Evolutionary conservation across 2,888 invertebrate genomes (phyloP), one percentile per base, ranked within the genome.

Genomic region (Bruchidius siliquastri): DNA sequence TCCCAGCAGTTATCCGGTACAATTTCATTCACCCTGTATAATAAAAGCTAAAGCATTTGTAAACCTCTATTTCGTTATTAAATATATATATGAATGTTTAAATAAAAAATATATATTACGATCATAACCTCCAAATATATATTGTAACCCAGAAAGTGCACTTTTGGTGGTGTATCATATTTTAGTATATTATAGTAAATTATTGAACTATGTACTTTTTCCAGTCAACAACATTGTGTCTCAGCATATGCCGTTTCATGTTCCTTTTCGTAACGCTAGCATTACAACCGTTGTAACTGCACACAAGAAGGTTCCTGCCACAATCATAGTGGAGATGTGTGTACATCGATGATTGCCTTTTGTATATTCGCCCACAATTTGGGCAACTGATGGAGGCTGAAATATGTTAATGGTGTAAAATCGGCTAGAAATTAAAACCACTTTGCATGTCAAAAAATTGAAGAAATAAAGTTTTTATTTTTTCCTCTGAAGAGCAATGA

Each of bases 221-320:
- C 77, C 77, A 77, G n/a, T 77, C 74, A 8, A 68, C 21, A 10
- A 79, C 32, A 4, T 75, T 74, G 26, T 79, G 79, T 32, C 67
- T 74, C 22, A 73, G n/a, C 70, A 80, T 73, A 68, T 80, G 80
- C 26, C 80, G 72, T 72, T 78, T 79, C 77, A 80, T 76, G 68
- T 77, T 80, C 71, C 81, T 78, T 73, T 75, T 77, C 21, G 75
- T 76, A 20, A 79, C 77, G 72, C 49, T 75, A 69, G 72, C 74
- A 20, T 75, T 73, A 67, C 80, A 79, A 26, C 76, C 71, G 18
- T 71, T 72, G 22, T 75, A 75, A 66, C 71, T 71, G 49, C 79
- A 79, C 0, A 72, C 74, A 72, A 79, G 72, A 10, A 72, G 66
- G 30, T 68, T 22, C 26, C 74, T 73, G 4, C 74, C 75, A 49